phyloP scores from a whole-genome alignment of 1,140 invertebrate species.

The Tribolium madens region DNA sequence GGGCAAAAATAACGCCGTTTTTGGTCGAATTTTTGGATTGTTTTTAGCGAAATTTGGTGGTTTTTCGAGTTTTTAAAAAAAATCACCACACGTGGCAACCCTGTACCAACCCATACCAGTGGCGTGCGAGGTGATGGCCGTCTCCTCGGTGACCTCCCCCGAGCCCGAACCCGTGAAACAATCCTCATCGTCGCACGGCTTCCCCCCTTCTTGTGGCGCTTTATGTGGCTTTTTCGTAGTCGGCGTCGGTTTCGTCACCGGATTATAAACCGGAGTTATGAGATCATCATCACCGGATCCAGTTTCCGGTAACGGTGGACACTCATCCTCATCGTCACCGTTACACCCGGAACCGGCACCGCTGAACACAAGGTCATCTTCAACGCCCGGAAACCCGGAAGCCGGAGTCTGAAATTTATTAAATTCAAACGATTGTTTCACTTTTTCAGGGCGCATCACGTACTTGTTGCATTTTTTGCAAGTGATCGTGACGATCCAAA shows the following conservation, averaged over 20 bases:
- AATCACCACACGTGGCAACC: no score
- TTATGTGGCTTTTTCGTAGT: slow-evolving; percentile 67
- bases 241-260: slow-evolving; percentile 80
- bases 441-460: no score
- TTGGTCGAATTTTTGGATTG: no score
- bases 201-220: slow-evolving; percentile 63
- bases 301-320: slow-evolving; percentile 83
- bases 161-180: slow-evolving; percentile 81
- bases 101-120: no score
- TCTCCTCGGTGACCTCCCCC: slow-evolving; percentile 73
- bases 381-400: slow-evolving; percentile 80
- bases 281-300: slow-evolving; percentile 89
- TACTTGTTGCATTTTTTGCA: slow-evolving; percentile 88
- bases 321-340: slow-evolving; percentile 87
- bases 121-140: slow-evolving; percentile 70
- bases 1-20: no score
- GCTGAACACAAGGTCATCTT: slow-evolving; percentile 89
- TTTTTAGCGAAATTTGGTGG: no score
- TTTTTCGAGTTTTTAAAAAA: no score
- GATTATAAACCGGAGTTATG: slow-evolving; percentile 91
- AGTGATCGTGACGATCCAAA: slow-evolving; percentile 77
- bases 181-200: slow-evolving; percentile 85
- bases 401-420: slow-evolving; percentile 82
- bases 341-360: slow-evolving; percentile 90
- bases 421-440: no score